phyloP scores from a whole-genome alignment of 2,113 vertebrate species.

The Lepus europaeus region DNA sequence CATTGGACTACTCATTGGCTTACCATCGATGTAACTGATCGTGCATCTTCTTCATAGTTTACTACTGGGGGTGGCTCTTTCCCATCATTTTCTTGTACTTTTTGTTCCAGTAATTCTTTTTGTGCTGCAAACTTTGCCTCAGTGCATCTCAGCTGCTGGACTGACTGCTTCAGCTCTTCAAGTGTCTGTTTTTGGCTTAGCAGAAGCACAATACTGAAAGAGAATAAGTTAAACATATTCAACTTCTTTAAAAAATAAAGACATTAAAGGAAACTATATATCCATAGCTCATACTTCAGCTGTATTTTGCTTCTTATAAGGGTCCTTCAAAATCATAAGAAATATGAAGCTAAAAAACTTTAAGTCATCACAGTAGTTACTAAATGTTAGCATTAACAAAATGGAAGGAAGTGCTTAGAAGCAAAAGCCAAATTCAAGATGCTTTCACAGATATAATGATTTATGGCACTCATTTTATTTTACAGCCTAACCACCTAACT shows the following conservation, averaged over 20 bases:
- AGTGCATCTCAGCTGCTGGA: conserved; percentile 94
- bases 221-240: conserved; percentile 73
- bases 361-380: neutral
- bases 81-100: conserved; percentile 94
- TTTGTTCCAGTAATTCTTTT: conserved; percentile 94
- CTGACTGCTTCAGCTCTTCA: conserved; percentile 95
- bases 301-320: conserved; percentile 41
- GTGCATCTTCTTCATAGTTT: conserved; percentile 97
- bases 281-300: neutral
- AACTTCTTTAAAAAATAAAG: conserved; percentile 26
- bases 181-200: conserved; percentile 95
- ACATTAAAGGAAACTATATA: neutral
- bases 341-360: conserved; percentile 57
- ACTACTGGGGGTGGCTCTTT: conserved; percentile 94
- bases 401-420: conserved; percentile 39
- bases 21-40: conserved; percentile 96
- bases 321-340: neutral
- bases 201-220: conserved; percentile 91
- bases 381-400: conserved; percentile 54
- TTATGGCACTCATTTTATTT: conserved; percentile 16
- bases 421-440: conserved; percentile 52
- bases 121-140: conserved; percentile 95
- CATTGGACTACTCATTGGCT: conserved; percentile 28
- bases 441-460: conserved; percentile 3
- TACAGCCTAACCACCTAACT: conserved; percentile 8